These are phyloP conservation scores for Haliaeetus leucogaster DNA, from an alignment of 2,113 vertebrate species.

Conservation along the genomic window DNA sequence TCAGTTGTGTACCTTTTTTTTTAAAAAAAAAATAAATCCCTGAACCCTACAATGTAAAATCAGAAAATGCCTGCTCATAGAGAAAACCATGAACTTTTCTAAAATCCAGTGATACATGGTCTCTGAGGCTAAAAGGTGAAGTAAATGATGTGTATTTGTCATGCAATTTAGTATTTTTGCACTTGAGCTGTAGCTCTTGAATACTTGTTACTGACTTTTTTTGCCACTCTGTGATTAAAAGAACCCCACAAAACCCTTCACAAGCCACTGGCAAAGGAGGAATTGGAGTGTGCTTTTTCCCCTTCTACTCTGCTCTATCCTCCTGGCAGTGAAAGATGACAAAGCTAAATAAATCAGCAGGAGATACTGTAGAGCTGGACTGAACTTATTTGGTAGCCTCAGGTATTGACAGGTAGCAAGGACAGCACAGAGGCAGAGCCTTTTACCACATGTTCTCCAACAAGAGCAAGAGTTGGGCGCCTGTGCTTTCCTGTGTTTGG, in stretches of 20 bases:
- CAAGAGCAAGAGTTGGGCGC: fast-evolving
- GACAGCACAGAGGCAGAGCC: background rate
- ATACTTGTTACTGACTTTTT: background rate
- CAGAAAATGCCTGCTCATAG: background rate
- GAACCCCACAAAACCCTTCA: background rate
- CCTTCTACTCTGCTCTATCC: background rate
- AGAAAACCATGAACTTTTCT: background rate
- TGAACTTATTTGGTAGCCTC: background rate
- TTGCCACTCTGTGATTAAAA: background rate
- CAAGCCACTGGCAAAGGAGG: background rate
- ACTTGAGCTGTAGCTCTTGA: background rate
- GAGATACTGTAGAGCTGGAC: background rate
- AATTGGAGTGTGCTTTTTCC: background rate
- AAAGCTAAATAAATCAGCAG: background rate
- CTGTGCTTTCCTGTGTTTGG: background rate
- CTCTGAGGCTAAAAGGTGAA: background rate
- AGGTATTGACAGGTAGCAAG: background rate
- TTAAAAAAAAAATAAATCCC: background rate
- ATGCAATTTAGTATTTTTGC: background rate
- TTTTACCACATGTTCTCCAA: background rate
- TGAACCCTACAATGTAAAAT: background rate
- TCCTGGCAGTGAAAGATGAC: background rate
- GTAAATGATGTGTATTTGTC: background rate
- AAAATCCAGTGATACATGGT: background rate
- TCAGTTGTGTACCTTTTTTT: background rate